Evolutionary conservation across 2,113 vertebrate species (phyloP), one percentile per base, ranked within the genome.

Genomic region (Bos indicus): DNA sequence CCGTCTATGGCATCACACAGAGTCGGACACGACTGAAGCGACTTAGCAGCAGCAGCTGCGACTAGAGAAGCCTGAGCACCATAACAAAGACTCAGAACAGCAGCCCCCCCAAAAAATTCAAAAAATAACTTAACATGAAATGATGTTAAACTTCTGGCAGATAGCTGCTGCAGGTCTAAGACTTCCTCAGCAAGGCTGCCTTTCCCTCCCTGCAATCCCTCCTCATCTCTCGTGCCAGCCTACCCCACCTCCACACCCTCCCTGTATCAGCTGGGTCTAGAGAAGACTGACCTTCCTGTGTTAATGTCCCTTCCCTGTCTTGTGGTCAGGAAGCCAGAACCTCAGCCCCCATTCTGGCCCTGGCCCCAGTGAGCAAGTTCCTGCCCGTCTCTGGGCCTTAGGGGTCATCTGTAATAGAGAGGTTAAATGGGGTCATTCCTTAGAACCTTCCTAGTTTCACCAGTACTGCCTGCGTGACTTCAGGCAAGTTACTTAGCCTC

Each of bases 41-140:
- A 46, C 43, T 46, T 46, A 46, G 43, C 43, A 46, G 43, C 43
- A 46, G 43, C 43, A 46, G 43, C 43, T 46, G 9, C 19, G 2
- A 23, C 19, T 12, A 12, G 64, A 21, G n/a, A 71, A 71, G n/a
- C n/a, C 64, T 21, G 64, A 21, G n/a, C n/a, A 5, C n/a, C 64
- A 36, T 36, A 71, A 36, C 1, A 2, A 36, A 71, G 64, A 36
- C 64, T 71, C 64, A 36, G 64, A 23, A 71, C 19, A 6, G n/a
- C 30, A 62, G 60, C 14, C 28, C 64, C 17, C n/a, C n/a, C 8
- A 4, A 1, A 0, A 36, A 36, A 36, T 36, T 23, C 0, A 23
- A 21, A n/a, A 36, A 6, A 12, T 36, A 11, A 7, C 15, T 46
- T 54, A 56, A 17, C 23, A 23, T 9, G 8, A 2, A 26, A 25